phyloP scores from a whole-genome alignment of 2,113 vertebrate genomes.

The Vidua chalybeata region DNA sequence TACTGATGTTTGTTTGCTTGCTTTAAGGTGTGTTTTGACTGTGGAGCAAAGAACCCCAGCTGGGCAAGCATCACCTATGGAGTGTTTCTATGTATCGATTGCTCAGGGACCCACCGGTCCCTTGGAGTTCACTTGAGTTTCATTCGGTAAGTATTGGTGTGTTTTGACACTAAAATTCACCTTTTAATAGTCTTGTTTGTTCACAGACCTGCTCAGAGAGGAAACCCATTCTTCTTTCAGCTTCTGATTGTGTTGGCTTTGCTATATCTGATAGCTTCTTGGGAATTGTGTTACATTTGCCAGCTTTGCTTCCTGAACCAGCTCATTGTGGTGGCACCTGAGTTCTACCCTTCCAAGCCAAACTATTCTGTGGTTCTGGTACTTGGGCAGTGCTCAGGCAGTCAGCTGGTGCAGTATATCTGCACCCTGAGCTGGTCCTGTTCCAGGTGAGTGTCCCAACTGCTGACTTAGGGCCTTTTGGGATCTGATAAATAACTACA shows the following conservation, averaged over 20 bases:
- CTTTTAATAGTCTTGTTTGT: not conserved
- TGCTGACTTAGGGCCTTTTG: not conserved
- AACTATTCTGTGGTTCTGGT: not conserved
- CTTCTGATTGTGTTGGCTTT: not conserved
- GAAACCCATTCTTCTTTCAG: not conserved
- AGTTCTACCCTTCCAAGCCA: not conserved
- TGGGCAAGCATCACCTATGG: conserved; percentile 98
- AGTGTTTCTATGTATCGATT: conserved; percentile 96
- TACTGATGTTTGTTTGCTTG: not conserved
- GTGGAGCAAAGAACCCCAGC: conserved; percentile 92
- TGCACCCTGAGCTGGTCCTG: not conserved
- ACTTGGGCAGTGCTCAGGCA: not conserved
- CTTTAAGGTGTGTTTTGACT: conserved; percentile 91
- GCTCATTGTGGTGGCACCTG: not conserved
- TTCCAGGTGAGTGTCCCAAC: not conserved
- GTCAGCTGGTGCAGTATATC: not conserved
- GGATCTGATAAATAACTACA: not conserved
- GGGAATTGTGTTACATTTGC: not conserved
- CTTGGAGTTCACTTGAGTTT: conserved; percentile 95
- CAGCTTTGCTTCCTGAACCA: not conserved
- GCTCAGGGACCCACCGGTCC: conserved; percentile 91
- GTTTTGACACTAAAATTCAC: not conserved
- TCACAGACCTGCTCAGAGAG: not conserved
- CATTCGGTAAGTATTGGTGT: conserved; percentile 79
- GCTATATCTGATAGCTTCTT: not conserved